Evolutionary conservation across 2,797 vertebrate genomes (phyloP), one percentile per base, ranked within the genome.

Genomic region (Taeniopygia guttata): DNA sequence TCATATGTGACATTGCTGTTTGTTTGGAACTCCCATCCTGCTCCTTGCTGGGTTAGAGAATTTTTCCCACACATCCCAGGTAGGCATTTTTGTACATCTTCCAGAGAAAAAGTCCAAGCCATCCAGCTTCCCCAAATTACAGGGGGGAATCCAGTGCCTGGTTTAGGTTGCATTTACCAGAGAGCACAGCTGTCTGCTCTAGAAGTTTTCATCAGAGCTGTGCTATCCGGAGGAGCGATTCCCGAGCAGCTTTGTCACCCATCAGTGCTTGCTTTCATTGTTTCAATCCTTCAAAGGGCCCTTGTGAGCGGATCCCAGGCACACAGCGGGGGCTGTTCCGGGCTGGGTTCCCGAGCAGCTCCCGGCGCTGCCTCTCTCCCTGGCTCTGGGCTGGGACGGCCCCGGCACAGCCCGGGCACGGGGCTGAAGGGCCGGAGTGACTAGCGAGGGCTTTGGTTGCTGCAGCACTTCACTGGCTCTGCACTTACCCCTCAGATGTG

Each of bases 351-450:
- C 16, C 43, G 6, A 62, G 48, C 13, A 23, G 23, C 46, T 59
- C 22, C 42, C 18, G 21, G 30, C 5, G 19, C 18, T 38, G 49
- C 54, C 40, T n/a, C 59, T 36, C 7, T 60, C n/a, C 16, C 7
- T 14, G 16, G n/a, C 46, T 30, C 17, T 5, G 8, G 60, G 34
- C 54, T 0, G 0, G 2, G 3, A 15, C 2, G 27, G 43, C 29
- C 36, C 22, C 29, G 30, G 26, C 70, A 11, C 14, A 23, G 13
- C 1, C 21, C 6, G 32, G 23, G 34, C 56, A 7, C 40, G 7
- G 32, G 42, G n/a, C 54, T 36, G 32, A 3, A 3, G 25, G 18
- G 29, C 30, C 2, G 3, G 18, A 11, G 19, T 2, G 9, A 9
- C 23, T 1, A 13, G 10, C 60, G 1, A 17, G 51, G 62, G 32